These are phyloP conservation scores for Gonatopus flavifemur DNA, from an alignment of 1,140 invertebrate species.

Conservation along the genomic window DNA sequence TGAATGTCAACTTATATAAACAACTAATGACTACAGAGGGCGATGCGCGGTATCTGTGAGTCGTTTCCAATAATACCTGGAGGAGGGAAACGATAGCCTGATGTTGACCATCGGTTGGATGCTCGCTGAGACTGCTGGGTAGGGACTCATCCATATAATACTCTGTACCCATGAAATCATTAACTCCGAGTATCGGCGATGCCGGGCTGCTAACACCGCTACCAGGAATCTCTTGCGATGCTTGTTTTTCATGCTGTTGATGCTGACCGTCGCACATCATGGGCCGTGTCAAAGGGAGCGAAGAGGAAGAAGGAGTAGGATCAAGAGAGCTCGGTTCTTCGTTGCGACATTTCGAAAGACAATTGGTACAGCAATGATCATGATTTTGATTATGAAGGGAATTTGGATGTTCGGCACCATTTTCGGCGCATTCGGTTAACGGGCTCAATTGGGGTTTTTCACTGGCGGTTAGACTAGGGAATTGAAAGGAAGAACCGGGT, in stretches of 20 bases:
- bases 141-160: slow-evolving; percentile 86
- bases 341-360: slow-evolving; percentile 19
- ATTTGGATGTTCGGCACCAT: slow-evolving; percentile 23
- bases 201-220: slow-evolving; percentile 47
- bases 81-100: slow-evolving; percentile 68
- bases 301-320: slow-evolving; percentile 25
- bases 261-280: slow-evolving; percentile 47
- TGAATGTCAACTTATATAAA: background rate
- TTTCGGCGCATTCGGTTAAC: slow-evolving; percentile 46
- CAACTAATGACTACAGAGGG: slow-evolving; percentile 10
- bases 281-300: slow-evolving; percentile 25
- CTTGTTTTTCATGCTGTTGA: slow-evolving; percentile 28
- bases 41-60: slow-evolving; percentile 44
- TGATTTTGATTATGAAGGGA: too few species aligned
- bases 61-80: slow-evolving; percentile 60
- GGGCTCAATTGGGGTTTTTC: slow-evolving; percentile 49
- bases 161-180: slow-evolving; percentile 76
- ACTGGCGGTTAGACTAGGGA: slow-evolving; percentile 38
- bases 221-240: too few species aligned
- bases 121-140: slow-evolving; percentile 67
- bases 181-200: slow-evolving; percentile 39
- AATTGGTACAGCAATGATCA: slow-evolving; percentile 10
- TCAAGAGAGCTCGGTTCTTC: slow-evolving; percentile 41
- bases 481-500: slow-evolving; percentile 42
- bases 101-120: slow-evolving; percentile 63